phyloP scores from a whole-genome alignment of 1,140 invertebrate species.

The Ips typographus region DNA sequence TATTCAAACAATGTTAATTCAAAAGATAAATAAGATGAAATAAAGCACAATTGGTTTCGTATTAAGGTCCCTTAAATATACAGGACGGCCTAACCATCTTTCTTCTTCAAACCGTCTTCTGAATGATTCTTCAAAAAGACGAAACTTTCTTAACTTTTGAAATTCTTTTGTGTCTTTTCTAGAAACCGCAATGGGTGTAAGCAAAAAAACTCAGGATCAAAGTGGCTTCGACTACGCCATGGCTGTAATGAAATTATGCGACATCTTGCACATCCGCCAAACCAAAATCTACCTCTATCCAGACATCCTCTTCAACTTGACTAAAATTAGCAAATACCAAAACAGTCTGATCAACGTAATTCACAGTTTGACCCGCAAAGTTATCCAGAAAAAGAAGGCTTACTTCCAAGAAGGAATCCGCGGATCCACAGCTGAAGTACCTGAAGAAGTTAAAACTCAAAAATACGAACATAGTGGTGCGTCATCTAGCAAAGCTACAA shows the following conservation, averaged over 20 bases:
- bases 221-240: constrained; percentile 79
- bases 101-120: no score
- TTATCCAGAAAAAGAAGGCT: constrained; percentile 48
- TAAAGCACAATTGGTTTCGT: no score
- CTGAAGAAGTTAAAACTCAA: constrained; percentile 48
- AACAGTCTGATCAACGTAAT: constrained; percentile 59
- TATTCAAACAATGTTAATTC: background rate
- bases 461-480: constrained; percentile 39
- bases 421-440: constrained; percentile 54
- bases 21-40: no score
- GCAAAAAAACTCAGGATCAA: constrained; percentile 70
- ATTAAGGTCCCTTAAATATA: no score
- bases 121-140: no score
- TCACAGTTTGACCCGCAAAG: constrained; percentile 72
- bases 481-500: constrained; percentile 38
- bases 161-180: no score
- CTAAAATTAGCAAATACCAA: constrained; percentile 60
- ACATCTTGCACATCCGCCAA: constrained; percentile 79
- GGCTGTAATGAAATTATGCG: constrained; percentile 85
- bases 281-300: constrained; percentile 80
- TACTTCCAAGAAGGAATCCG: constrained; percentile 62
- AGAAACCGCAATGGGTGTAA: constrained; percentile 83
- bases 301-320: constrained; percentile 78
- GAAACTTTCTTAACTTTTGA: no score
- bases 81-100: no score